phyloP scores from a whole-genome alignment of 2,888 invertebrate species.

The Melanostoma scalare region DNA sequence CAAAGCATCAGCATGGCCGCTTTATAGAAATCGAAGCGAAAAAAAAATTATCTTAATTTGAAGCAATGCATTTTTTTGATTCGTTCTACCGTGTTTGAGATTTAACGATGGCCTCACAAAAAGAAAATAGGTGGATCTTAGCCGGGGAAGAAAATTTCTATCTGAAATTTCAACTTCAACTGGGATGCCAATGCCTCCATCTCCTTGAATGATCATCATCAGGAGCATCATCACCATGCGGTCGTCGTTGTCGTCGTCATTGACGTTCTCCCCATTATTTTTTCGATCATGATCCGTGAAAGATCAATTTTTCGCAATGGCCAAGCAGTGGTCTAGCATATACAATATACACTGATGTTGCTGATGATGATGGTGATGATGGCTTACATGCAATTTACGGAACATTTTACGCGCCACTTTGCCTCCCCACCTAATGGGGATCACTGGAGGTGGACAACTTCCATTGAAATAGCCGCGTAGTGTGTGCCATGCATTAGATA shows the following conservation, averaged over 20 bases:
- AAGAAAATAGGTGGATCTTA: slow-evolving; percentile 37
- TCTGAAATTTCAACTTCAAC: slow-evolving; percentile 24
- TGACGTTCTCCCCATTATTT: slow-evolving; percentile 5
- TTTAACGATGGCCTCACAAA: slow-evolving; percentile 20
- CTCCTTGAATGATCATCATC: slow-evolving; percentile 19
- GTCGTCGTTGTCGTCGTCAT: background rate
- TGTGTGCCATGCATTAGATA: slow-evolving; percentile 44
- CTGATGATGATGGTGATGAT: slow-evolving; percentile 27
- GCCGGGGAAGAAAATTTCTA: slow-evolving; percentile 19
- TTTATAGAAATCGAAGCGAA: slow-evolving; percentile 42
- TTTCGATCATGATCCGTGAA: slow-evolving; percentile 55
- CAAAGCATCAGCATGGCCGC: slow-evolving; percentile 21
- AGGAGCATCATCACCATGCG: background rate
- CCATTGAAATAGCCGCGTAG: slow-evolving; percentile 49
- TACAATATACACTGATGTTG: background rate
- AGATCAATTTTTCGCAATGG: slow-evolving; percentile 55
- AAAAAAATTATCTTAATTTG: slow-evolving; percentile 29
- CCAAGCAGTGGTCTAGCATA: slow-evolving; percentile 14
- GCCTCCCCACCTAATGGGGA: slow-evolving; percentile 37
- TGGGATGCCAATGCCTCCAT: slow-evolving; percentile 5
- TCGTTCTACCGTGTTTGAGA: slow-evolving; percentile 42
- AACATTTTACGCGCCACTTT: slow-evolving; percentile 43
- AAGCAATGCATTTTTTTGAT: slow-evolving; percentile 43
- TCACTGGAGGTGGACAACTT: slow-evolving; percentile 63
- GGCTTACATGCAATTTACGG: slow-evolving; percentile 29